Conservation (phyloP, 2,888 invertebrate species). For the Stomorhina lunata region DNA sequence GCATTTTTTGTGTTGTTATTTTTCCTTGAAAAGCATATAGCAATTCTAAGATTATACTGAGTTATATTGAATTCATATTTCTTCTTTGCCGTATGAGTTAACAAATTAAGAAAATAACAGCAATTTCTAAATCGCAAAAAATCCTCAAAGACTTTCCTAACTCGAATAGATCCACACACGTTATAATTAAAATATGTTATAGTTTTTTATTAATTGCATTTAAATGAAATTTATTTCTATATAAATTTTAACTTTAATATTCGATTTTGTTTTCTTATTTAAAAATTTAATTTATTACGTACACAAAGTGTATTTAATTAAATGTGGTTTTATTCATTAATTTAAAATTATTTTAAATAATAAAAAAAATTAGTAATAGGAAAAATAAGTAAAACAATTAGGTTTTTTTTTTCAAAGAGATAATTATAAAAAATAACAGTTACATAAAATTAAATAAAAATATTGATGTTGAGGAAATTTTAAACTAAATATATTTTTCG, state of each 20-base stretch:
- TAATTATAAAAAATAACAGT: constrained; percentile 35
- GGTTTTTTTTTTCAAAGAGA: not conserved
- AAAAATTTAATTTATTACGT: constrained; percentile 45
- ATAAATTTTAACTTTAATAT: constrained; percentile 44
- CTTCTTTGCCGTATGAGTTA: no score
- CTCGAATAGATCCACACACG: no score
- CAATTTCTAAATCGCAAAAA: no score
- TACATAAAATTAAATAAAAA: no score
- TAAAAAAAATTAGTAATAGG: constrained; percentile 28
- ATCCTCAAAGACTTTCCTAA: no score
- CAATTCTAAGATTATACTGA: no score
- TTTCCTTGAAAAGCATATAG: no score
- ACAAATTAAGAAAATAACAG: no score
- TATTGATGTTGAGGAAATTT: constrained; percentile 36
- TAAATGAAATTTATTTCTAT: constrained; percentile 48
- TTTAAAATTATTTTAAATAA: constrained; percentile 49
- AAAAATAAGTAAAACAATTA: constrained; percentile 30
- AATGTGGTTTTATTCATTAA: constrained; percentile 11
- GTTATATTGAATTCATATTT: no score
- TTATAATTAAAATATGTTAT: no score
- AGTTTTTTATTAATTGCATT: constrained; percentile 26
- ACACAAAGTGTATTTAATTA: constrained; percentile 43
- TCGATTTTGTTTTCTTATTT: constrained; percentile 27
- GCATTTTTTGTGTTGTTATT: no score
- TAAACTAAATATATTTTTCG: constrained; percentile 37